These are phyloP conservation scores for Nomada ruficornis DNA, from an alignment of 2,888 invertebrate species.

Conservation along the genomic window DNA sequence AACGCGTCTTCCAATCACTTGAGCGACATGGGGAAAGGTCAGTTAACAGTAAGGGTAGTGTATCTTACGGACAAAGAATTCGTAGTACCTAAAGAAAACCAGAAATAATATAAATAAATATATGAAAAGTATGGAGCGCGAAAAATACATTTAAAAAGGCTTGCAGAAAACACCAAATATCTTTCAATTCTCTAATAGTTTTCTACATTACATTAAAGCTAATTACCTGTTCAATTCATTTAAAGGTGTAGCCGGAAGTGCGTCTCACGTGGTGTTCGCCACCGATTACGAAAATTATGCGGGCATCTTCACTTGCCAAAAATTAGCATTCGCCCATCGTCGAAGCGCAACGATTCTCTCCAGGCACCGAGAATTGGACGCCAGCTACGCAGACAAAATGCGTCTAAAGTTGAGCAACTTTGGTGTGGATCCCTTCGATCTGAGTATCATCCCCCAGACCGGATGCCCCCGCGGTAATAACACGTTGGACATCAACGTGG, in stretches of 20 bases:
- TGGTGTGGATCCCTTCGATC: conserved; percentile 91
- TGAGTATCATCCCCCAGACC: conserved; percentile 90
- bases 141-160: not conserved
- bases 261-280: conserved; percentile 90
- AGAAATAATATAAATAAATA: no score
- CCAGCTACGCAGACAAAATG: conserved; percentile 89
- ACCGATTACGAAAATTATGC: conserved; percentile 92
- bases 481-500: conserved; percentile 88
- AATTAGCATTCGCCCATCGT: conserved; percentile 90
- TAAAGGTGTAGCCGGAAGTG: conserved; percentile 90
- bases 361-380: conserved; percentile 89
- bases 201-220: not conserved
- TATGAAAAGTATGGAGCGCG: no score
- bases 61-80: no score
- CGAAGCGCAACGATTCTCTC: conserved; percentile 93
- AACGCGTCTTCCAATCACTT: not conserved
- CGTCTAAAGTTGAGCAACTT: conserved; percentile 87
- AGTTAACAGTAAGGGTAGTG: no score
- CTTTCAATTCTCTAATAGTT: not conserved
- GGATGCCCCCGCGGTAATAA: conserved; percentile 88
- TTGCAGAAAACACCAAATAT: not conserved
- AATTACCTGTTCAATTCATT: not conserved
- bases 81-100: no score
- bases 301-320: conserved; percentile 92
- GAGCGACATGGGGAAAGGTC: no score